Conservation (phyloP, 2,113 vertebrate genomes). For the Lophius piscatorius region DNA sequence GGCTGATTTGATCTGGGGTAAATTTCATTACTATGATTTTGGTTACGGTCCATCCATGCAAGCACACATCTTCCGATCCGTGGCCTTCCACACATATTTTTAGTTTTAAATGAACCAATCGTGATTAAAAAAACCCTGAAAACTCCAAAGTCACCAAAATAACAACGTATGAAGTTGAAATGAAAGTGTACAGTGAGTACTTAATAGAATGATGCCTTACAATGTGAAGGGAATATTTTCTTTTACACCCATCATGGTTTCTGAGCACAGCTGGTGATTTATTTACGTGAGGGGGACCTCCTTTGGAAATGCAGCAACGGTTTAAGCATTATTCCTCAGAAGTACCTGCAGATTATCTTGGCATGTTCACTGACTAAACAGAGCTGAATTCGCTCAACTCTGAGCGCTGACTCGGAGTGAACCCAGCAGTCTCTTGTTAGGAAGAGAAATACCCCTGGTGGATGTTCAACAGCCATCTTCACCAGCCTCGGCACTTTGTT, state of each 20-base stretch:
- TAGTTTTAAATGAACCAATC: no score
- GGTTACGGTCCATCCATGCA: no score
- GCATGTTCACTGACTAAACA: constrained; percentile 27
- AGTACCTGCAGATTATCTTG: constrained; percentile 26
- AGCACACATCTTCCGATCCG: no score
- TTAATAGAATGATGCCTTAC: constrained; percentile 44
- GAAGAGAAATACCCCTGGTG: constrained; percentile 57
- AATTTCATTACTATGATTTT: no score
- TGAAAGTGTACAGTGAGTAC: constrained; percentile 25
- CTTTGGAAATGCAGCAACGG: neutral
- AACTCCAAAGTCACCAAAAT: constrained; percentile 41
- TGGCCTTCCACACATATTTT: no score
- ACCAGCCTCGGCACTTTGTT: constrained; percentile 66
- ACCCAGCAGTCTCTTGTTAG: constrained; percentile 42
- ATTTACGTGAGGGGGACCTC: constrained; percentile 17
- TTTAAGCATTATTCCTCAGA: constrained; percentile 18
- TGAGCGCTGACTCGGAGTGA: constrained; percentile 33
- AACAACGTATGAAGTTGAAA: constrained; percentile 2
- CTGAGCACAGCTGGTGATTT: neutral
- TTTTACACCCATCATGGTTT: neutral
- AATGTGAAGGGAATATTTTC: neutral
- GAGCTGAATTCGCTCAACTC: constrained; percentile 55
- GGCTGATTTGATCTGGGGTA: no score
- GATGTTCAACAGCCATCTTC: constrained; percentile 49
- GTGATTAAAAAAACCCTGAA: constrained; percentile 14